These are phyloP conservation scores for Acrocephalus arundinaceus DNA, from an alignment of 2,113 vertebrate genomes.

Conservation along the genomic window DNA sequence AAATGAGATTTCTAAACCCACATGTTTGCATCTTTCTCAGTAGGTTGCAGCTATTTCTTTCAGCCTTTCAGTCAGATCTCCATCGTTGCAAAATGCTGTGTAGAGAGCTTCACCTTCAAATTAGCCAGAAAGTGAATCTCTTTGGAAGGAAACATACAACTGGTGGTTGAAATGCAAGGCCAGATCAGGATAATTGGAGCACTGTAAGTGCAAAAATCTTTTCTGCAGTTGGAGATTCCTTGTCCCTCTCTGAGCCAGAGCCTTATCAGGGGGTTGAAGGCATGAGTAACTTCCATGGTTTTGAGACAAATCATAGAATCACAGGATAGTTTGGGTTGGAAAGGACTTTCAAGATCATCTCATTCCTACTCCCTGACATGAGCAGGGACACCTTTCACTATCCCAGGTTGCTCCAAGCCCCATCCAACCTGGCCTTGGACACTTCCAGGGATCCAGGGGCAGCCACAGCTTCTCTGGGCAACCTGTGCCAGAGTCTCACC, in stretches of 20 bases:
- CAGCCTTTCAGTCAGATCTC: not conserved
- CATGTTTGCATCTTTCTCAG: not conserved
- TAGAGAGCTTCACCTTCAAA: not conserved
- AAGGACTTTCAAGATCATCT: not conserved
- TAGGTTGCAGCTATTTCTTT: not conserved
- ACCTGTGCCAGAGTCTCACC: not conserved
- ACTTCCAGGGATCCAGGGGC: not conserved
- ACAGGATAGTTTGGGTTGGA: not conserved
- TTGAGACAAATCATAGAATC: not conserved
- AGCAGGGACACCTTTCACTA: not conserved
- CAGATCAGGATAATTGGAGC: not conserved
- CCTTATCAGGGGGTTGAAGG: not conserved
- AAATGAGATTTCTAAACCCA: not conserved
- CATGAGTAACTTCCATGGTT: not conserved
- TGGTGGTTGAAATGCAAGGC: not conserved
- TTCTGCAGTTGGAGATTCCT: not conserved
- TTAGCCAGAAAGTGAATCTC: not conserved
- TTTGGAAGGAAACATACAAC: not conserved
- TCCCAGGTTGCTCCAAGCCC: not conserved
- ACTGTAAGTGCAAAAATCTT: not conserved
- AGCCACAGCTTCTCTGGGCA: not conserved
- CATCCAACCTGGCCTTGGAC: rapidly evolving
- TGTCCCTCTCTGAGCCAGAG: not conserved
- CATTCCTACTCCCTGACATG: not conserved
- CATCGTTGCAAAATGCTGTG: not conserved